Conservation (phyloP, 2,113 vertebrate genomes). For the Plectropomus leopardus region DNA sequence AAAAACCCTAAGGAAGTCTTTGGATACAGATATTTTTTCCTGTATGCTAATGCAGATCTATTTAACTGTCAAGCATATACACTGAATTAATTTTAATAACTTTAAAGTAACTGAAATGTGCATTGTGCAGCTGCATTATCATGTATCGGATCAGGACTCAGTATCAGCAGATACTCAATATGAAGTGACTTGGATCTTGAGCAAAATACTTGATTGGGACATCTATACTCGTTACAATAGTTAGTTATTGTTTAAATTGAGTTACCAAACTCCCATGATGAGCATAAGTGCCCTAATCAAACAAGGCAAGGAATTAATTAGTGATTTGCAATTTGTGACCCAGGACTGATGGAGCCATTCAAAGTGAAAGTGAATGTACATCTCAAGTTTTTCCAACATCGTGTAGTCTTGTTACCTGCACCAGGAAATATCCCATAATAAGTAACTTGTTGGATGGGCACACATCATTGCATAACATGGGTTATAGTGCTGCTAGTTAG, state of each 20-base stretch:
- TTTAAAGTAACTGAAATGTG: too few species aligned
- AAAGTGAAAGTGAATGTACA: slow-evolving; percentile 47
- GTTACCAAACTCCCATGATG: neutral
- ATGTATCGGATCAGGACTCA: too few species aligned
- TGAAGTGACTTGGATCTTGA: too few species aligned
- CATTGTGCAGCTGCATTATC: too few species aligned
- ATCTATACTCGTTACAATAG: too few species aligned
- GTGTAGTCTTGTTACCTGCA: slow-evolving; percentile 7
- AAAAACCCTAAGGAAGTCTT: too few species aligned
- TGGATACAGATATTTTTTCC: too few species aligned
- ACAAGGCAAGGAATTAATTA: neutral
- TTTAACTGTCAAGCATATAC: too few species aligned
- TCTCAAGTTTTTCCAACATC: neutral
- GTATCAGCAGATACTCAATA: too few species aligned
- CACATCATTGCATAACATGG: slow-evolving; percentile 1
- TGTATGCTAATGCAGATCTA: too few species aligned
- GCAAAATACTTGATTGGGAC: too few species aligned
- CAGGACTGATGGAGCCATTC: neutral
- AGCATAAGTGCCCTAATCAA: neutral
- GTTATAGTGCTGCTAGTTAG: slow-evolving; percentile 24
- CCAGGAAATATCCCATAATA: neutral
- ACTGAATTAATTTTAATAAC: too few species aligned
- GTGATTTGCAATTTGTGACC: neutral
- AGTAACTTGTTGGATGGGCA: neutral
- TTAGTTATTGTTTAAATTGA: neutral